These are phyloP conservation scores for Apodemus sylvaticus DNA, from an alignment of 2,113 vertebrate species.

Conservation along the genomic window DNA sequence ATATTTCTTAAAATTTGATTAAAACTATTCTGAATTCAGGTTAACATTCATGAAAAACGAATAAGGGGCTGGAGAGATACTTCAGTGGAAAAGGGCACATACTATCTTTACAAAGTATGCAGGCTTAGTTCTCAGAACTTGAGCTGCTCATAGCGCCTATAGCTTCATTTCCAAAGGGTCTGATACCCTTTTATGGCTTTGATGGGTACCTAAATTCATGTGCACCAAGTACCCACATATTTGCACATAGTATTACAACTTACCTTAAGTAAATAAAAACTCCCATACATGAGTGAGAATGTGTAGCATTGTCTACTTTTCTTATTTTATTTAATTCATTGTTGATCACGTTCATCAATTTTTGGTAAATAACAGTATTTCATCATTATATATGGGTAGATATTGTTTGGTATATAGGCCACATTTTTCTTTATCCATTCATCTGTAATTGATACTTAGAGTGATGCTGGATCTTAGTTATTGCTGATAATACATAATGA, in stretches of 20 bases:
- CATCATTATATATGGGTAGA: not conserved
- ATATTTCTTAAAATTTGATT: not conserved
- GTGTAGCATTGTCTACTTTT: not conserved
- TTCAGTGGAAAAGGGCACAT: not conserved
- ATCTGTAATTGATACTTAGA: too few relatives aligned
- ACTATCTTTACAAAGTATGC: not conserved
- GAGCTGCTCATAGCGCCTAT: not conserved
- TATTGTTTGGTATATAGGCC: not conserved
- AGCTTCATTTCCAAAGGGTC: not conserved
- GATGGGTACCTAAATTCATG: too few relatives aligned
- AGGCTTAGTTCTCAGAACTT: not conserved
- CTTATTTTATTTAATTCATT: not conserved
- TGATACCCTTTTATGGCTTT: not conserved
- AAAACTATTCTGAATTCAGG: not conserved
- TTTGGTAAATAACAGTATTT: not conserved
- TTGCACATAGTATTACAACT: not conserved
- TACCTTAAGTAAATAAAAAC: not conserved
- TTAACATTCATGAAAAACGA: not conserved
- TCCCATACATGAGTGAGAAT: not conserved
- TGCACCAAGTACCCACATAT: not conserved
- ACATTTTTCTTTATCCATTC: not conserved
- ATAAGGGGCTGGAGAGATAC: not conserved
- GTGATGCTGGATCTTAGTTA: not conserved
- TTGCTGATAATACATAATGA: not conserved
- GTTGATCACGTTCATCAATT: not conserved